phyloP scores from a whole-genome alignment of 1,140 invertebrate genomes.

The Drosophila lacteicornis region DNA sequence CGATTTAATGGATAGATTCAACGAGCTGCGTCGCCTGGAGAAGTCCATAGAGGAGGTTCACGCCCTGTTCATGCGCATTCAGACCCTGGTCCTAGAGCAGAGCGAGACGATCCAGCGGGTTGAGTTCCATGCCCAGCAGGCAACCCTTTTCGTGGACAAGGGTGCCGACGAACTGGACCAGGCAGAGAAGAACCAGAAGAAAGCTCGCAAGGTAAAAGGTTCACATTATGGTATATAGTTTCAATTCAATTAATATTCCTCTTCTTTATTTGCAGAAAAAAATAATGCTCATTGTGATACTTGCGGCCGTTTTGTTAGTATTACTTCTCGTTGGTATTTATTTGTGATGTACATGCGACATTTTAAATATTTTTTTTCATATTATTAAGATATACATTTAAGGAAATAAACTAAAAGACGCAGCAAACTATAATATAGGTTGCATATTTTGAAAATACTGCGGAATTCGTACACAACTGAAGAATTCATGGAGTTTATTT shows the following conservation, averaged over 20 bases:
- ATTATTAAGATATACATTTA: conserved; percentile 27
- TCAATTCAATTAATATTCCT: not conserved
- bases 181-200: conserved; percentile 73
- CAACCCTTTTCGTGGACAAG: conserved; percentile 75
- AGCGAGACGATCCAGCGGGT: conserved; percentile 81
- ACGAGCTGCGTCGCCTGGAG: conserved; percentile 79
- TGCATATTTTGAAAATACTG: too few species aligned
- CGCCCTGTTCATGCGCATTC: conserved; percentile 80
- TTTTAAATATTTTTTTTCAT: conserved; percentile 18
- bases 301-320: conserved; percentile 65
- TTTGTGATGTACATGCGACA: conserved; percentile 65
- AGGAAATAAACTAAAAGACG: conserved; percentile 40
- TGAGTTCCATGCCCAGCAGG: conserved; percentile 83
- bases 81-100: conserved; percentile 82
- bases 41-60: conserved; percentile 84
- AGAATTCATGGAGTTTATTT: too few species aligned
- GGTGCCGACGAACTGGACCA: conserved; percentile 75
- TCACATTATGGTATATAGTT: not conserved
- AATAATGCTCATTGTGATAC: conserved; percentile 75
- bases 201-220: conserved; percentile 72
- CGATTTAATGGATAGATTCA: conserved; percentile 80
- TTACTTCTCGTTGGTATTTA: conserved; percentile 79
- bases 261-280: conserved; percentile 74
- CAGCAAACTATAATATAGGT: not conserved
- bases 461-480: not conserved